Percentiles rank a stretch among this genome's conserved stretches.
phyloP scores from a whole-genome alignment of 1,140 invertebrate species.

The Bradynema listronoti region DNA sequence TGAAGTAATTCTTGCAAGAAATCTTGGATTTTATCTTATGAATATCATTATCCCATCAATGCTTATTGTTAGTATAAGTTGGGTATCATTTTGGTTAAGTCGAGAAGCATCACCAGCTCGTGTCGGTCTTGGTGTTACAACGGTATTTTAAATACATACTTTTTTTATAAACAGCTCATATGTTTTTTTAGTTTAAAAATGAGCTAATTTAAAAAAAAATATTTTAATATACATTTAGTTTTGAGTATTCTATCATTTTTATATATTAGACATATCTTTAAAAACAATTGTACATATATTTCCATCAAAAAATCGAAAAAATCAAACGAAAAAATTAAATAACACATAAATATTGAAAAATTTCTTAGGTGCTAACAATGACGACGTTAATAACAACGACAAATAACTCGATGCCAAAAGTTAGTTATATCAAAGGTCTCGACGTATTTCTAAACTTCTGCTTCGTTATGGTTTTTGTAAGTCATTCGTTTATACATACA shows the following conservation, averaged over 20 bases:
- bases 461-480: constrained; percentile 59
- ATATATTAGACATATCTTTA: constrained; percentile 7
- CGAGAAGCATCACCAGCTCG: constrained; percentile 58
- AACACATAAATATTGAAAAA: too few relatives aligned
- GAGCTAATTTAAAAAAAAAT: too few relatives aligned
- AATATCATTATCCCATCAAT: constrained; percentile 90
- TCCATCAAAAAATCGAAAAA: neutral
- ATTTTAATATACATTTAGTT: too few relatives aligned
- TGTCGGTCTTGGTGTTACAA: constrained; percentile 57
- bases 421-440: constrained; percentile 57
- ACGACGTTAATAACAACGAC: constrained; percentile 59
- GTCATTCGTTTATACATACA: constrained; percentile 4
- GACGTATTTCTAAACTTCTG: constrained; percentile 58
- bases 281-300: neutral
- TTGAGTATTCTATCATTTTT: too few relatives aligned
- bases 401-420: constrained; percentile 58
- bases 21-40: constrained; percentile 97
- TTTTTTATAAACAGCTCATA: too few relatives aligned
- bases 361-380: constrained; percentile 54
- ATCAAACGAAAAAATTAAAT: too few relatives aligned
- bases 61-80: constrained; percentile 96
- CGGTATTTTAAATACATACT: too few relatives aligned
- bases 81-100: constrained; percentile 70
- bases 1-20: constrained; percentile 89
- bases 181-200: too few relatives aligned